These are phyloP conservation scores for Cyanocitta stelleri DNA, from an alignment of 2,113 vertebrate species.

Conservation along the genomic window DNA sequence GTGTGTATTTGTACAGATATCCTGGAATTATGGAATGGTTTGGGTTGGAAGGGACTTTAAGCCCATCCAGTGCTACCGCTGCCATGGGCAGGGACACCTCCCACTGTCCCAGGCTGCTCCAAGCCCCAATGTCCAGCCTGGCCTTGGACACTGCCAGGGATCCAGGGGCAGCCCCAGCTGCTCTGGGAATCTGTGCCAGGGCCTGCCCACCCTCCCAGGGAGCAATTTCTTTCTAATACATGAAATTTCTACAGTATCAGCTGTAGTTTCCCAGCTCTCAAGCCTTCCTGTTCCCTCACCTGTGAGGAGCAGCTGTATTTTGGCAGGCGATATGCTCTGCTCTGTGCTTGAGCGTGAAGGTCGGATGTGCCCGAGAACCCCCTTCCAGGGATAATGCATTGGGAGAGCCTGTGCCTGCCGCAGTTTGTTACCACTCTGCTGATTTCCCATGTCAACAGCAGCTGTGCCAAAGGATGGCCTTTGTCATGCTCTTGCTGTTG, in stretches of 20 bases:
- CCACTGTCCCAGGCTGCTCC: not conserved
- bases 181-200: not conserved
- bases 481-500: not conserved
- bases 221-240: rapidly evolving
- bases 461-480: not conserved
- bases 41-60: not conserved
- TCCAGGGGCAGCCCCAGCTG: not conserved
- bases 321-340: rapidly evolving
- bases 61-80: rapidly evolving
- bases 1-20: not conserved
- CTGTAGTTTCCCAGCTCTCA: not conserved
- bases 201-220: rapidly evolving
- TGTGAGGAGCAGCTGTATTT: not conserved
- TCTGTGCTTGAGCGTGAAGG: rapidly evolving
- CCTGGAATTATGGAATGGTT: not conserved
- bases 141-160: not conserved
- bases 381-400: not conserved
- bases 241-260: not conserved
- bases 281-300: not conserved
- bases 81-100: not conserved
- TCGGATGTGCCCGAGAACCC: not conserved
- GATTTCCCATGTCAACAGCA: no score
- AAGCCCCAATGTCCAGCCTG: not conserved
- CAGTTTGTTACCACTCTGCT: not conserved
- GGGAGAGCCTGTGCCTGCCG: not conserved